Evolutionary conservation across 1,140 invertebrate species (phyloP).

Genomic region (silkworm (Bombyx mori)): DNA sequence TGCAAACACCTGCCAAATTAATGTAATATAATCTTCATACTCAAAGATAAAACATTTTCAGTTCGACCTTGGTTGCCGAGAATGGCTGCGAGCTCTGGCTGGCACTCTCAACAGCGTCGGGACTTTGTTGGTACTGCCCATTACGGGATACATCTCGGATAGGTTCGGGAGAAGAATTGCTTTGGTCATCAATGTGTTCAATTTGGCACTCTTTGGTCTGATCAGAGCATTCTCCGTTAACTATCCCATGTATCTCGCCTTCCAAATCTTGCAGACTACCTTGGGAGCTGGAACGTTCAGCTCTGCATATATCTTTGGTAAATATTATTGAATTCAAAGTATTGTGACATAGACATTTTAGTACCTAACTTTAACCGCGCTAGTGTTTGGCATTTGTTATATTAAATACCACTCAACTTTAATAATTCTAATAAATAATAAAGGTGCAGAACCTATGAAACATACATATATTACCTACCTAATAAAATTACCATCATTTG

Average conservation of each 20-base stretch:
- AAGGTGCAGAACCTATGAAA: background rate
- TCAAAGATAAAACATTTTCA: constrained; percentile 14
- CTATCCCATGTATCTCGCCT: constrained; percentile 74
- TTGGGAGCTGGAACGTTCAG: constrained; percentile 57
- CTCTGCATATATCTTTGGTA: constrained; percentile 56
- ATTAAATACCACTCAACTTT: too few species aligned
- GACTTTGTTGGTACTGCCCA: constrained; percentile 41
- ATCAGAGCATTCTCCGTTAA: constrained; percentile 76
- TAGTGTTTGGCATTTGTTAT: too few species aligned
- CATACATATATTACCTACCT: too few species aligned
- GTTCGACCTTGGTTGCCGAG: constrained; percentile 43
- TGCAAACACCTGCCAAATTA: too few species aligned
- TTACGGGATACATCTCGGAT: constrained; percentile 69
- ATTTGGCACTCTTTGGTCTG: constrained; percentile 71
- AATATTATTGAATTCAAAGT: constrained; percentile 4
- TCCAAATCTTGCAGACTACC: constrained; percentile 77
- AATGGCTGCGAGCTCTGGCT: constrained; percentile 35
- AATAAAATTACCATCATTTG: too few species aligned
- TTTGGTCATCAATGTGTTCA: constrained; percentile 74
- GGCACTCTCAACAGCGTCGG: constrained; percentile 44
- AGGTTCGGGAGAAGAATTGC: constrained; percentile 74
- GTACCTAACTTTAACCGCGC: too few species aligned
- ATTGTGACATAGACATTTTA: background rate
- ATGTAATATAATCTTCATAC: too few species aligned
- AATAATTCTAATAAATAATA: background rate